Conservation (phyloP, 2,113 vertebrate genomes). For the Anthoscopus minutus region DNA sequence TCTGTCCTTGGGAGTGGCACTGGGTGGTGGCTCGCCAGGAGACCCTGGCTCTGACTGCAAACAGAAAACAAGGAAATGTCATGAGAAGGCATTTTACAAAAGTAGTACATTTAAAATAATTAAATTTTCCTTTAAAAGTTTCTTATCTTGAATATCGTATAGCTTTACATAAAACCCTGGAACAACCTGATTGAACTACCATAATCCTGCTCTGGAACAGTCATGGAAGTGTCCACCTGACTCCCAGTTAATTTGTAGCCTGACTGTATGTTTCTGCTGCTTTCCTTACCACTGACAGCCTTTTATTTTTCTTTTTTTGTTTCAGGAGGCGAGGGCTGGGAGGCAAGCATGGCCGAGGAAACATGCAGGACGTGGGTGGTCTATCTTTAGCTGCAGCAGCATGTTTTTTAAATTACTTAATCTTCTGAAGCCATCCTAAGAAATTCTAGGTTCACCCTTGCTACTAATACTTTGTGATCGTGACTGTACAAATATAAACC, state of each 20-base stretch:
- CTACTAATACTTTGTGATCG: not conserved
- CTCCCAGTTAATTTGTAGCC: not conserved
- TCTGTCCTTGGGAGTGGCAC: not conserved
- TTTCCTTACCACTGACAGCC: not conserved
- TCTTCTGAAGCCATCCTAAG: not conserved
- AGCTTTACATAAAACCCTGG: not conserved
- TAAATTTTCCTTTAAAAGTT: not conserved
- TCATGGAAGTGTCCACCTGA: not conserved
- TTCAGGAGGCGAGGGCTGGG: fast-evolving
- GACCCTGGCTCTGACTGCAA: not conserved
- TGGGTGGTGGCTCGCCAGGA: not conserved
- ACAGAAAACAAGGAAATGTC: not conserved
- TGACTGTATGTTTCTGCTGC: not conserved
- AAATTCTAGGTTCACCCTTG: not conserved
- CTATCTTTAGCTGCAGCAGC: constrained; percentile 3
- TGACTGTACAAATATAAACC: not conserved
- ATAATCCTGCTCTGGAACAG: not conserved
- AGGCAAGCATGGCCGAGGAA: not conserved
- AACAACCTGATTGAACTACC: not conserved
- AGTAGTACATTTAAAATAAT: not conserved
- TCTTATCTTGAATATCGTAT: not conserved
- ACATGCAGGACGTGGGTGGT: not conserved
- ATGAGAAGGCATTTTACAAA: not conserved
- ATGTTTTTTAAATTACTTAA: not conserved
- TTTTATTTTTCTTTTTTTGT: not conserved